phyloP scores from a whole-genome alignment of 2,113 vertebrate species.

The Callipepla californica region DNA sequence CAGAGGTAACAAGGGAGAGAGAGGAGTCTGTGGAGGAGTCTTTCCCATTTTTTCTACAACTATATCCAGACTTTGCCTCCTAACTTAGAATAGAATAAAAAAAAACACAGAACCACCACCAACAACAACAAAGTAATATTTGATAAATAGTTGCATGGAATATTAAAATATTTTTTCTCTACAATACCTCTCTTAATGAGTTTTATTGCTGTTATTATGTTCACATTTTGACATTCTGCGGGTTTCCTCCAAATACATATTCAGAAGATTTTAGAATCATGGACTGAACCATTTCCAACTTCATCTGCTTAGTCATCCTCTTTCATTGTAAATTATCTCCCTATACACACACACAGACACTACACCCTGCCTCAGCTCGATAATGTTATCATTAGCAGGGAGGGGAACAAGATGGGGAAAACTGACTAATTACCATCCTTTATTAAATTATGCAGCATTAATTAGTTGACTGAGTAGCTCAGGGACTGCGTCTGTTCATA shows the following conservation, averaged over 20 bases:
- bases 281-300: background rate
- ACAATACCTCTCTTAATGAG: background rate
- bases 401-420: constrained; percentile 22
- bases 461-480: constrained; percentile 59
- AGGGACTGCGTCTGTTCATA: constrained; percentile 33
- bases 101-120: background rate
- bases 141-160: background rate
- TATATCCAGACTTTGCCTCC: background rate
- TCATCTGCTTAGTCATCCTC: constrained; percentile 43
- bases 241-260: background rate
- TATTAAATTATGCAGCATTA: constrained; percentile 74
- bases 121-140: background rate
- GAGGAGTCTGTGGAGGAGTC: background rate
- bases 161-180: background rate
- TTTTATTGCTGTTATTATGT: background rate
- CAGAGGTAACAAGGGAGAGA: background rate
- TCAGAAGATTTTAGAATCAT: background rate
- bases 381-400: constrained; percentile 51
- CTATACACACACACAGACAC: background rate
- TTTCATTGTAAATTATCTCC: constrained; percentile 27
- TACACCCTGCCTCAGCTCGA: background rate
- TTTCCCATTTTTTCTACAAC: background rate
- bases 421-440: constrained; percentile 54
- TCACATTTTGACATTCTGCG: background rate
- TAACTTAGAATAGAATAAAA: background rate